Evolutionary conservation across 2,888 invertebrate species (phyloP), one percentile per base, ranked within the genome.

Genomic region (Hemaris fuciformis): DNA sequence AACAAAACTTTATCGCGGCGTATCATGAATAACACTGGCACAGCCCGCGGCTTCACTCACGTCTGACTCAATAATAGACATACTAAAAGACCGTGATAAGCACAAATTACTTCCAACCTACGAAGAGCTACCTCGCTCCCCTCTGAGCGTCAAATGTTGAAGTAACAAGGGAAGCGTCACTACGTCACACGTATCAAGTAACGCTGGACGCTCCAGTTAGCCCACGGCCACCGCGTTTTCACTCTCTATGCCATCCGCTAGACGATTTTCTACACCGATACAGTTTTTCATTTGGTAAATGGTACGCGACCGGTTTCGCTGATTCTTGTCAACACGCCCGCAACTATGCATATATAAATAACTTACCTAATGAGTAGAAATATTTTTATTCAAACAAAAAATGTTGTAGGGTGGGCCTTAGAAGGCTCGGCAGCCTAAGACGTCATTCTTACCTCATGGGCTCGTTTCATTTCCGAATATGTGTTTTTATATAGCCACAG

Each of bases 221-320:
- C 72, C 82, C 77, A 66, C 73, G 71, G 77, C 75, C 74, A 62
- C 60, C 66, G 66, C 64, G 84, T 81, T 91, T 91, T 91, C 90
- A 90, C 90, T 91, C 87, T 91, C 91, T 69, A 85, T 86, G 64
- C 74, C 72, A 88, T 90, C 82, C 84, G 86, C 84, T 86, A 85
- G 75, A 71, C 70, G 73, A 79, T 86, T 53, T 89, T 88, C 88
- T 88, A 86, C 76, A 66, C 74, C 81, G 85, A 85, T 87, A 88
- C 83, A 86, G 86, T 89, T 90, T 90, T 90, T 88, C 87, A 82
- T 82, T 83, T 76, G 77, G 79, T 72, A 74, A 69, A 71, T 70
- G 69, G 70, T 72, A 73, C 73, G 72, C 71, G 76, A 81, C 78
- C 76, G 81, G 88, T 87, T 89, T 89, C 84, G 82, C 86, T 83